These are phyloP conservation scores for Leptopilina myrica DNA, from an alignment of 2,888 invertebrate genomes.

Conservation along the genomic window DNA sequence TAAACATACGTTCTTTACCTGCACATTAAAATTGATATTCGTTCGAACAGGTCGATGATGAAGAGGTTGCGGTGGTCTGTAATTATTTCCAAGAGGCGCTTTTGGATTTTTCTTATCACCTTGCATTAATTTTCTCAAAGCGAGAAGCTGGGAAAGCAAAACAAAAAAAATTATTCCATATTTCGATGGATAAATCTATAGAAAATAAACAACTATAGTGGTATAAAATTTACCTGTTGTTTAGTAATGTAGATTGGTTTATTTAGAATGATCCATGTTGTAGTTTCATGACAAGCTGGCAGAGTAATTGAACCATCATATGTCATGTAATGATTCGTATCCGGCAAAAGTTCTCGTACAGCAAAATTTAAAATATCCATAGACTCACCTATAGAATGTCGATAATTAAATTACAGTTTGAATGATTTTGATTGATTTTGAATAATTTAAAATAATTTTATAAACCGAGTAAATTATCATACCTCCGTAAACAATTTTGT, in stretches of 20 bases:
- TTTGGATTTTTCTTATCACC: slow-evolving; percentile 91
- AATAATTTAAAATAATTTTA: no score
- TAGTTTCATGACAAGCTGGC: slow-evolving; percentile 98
- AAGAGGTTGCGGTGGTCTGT: slow-evolving; percentile 93
- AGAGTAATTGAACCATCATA: slow-evolving; percentile 98
- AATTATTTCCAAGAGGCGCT: slow-evolving; percentile 96
- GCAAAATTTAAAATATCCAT: slow-evolving; percentile 91
- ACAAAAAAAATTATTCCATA: no score
- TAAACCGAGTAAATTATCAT: slow-evolving; percentile 69
- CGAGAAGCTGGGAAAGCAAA: slow-evolving; percentile 83
- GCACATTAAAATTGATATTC: slow-evolving; percentile 95
- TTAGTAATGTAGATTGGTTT: slow-evolving; percentile 98
- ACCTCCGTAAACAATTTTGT: slow-evolving; percentile 95
- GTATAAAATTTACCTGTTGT: slow-evolving; percentile 87
- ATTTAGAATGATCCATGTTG: slow-evolving; percentile 98
- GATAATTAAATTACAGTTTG: neutral
- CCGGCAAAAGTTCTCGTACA: slow-evolving; percentile 91
- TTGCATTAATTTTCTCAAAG: slow-evolving; percentile 90
- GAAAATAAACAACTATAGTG: no score
- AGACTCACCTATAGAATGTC: slow-evolving; percentile 83
- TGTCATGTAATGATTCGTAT: slow-evolving; percentile 97
- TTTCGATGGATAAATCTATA: no score
- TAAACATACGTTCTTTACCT: slow-evolving; percentile 76
- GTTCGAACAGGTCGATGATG: slow-evolving; percentile 96
- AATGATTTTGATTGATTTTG: neutral